A percentile compares a stretch with the other conserved stretches of the same genome.
Conservation (phyloP, 1,140 invertebrate genomes). For the Battus philenor region DNA sequence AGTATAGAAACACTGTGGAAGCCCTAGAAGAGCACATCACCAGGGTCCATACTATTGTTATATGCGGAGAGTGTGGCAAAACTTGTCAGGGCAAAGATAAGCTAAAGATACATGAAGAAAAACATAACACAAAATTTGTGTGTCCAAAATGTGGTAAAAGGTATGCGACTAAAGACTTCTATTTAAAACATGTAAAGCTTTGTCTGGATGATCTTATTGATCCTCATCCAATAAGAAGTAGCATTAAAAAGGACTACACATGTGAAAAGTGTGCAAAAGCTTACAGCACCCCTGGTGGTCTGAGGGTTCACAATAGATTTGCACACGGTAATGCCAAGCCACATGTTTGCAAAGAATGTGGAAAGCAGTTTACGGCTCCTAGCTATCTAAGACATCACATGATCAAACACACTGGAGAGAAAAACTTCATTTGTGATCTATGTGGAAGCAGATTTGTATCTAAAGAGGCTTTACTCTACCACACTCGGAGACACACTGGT, state of each 20-base stretch:
- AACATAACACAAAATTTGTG: constrained; percentile 37
- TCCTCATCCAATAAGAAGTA: constrained; percentile 52
- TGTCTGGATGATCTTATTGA: constrained; percentile 48
- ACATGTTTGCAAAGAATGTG: constrained; percentile 52
- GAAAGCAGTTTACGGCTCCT: constrained; percentile 58
- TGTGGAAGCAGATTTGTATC: constrained; percentile 65
- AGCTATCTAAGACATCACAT: constrained; percentile 65
- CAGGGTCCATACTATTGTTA: constrained; percentile 30
- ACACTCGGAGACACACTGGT: constrained; percentile 68
- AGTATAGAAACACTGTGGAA: constrained; percentile 30
- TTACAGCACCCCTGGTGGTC: constrained; percentile 52
- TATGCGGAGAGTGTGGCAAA: constrained; percentile 56
- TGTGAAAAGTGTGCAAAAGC: constrained; percentile 60
- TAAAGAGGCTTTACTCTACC: constrained; percentile 62
- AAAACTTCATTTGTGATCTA: constrained; percentile 64
- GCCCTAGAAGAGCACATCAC: constrained; percentile 38
- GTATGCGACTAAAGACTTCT: constrained; percentile 55
- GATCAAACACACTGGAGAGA: constrained; percentile 69
- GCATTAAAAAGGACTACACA: constrained; percentile 34
- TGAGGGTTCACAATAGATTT: constrained; percentile 58
- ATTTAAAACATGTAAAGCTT: constrained; percentile 49
- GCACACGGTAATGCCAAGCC: constrained; percentile 56
- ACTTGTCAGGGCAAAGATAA: constrained; percentile 41
- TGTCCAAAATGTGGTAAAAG: constrained; percentile 61
- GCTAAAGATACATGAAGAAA: constrained; percentile 47